phyloP scores from a whole-genome alignment of 2,113 vertebrate genomes.

The Platysteira castanea region DNA sequence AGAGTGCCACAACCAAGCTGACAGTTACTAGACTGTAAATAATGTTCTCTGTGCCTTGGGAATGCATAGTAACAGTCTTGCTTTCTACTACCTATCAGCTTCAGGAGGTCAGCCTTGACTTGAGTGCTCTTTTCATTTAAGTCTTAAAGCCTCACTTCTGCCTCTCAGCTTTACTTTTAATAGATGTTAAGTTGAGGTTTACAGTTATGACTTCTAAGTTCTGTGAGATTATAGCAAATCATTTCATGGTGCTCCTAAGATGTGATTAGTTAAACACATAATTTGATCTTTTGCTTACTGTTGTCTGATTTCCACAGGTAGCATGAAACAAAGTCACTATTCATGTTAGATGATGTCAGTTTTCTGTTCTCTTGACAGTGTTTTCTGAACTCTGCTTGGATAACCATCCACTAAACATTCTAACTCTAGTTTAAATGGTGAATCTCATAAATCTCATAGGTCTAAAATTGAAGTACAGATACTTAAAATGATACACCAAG shows the following conservation, averaged over 20 bases:
- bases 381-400: not conserved
- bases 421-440: not conserved
- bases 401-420: not conserved
- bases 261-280: not conserved
- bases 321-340: not conserved
- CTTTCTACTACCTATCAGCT: not conserved
- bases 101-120: not conserved
- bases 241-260: not conserved
- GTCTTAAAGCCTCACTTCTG: not conserved
- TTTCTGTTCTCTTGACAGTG: not conserved
- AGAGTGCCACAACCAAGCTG: not conserved
- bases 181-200: not conserved
- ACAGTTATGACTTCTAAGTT: not conserved
- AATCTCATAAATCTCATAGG: not conserved
- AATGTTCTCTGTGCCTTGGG: not conserved
- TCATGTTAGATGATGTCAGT: not conserved
- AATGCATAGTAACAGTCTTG: not conserved
- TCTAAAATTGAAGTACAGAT: not conserved
- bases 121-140: accelerated
- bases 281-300: not conserved
- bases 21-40: not conserved
- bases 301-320: not conserved
- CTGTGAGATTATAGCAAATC: not conserved
- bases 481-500: not conserved
- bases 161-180: not conserved